Evolutionary conservation across 2,797 vertebrate genomes (phyloP), one percentile per base, ranked within the genome.

Genomic region (Merluccius polli): DNA sequence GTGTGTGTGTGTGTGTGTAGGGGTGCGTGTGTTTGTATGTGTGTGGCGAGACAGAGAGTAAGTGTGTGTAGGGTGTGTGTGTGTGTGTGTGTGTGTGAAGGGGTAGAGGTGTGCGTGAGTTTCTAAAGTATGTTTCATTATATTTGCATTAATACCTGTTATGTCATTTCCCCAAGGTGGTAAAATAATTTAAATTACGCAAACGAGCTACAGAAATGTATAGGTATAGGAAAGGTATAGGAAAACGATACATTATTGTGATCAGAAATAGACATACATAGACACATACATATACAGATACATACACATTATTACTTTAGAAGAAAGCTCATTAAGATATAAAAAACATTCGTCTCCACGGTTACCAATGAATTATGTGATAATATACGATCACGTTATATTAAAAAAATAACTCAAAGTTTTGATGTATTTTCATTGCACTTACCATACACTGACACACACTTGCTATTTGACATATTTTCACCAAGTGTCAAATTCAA

Each of bases 1-100:
- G 76, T 67, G 72, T 69, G 73, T 78, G 72, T n/a, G 30, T 83
- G 77, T 67, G 74, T 9, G 67, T 68, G 27, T 24, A 3, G 1
- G 29, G 0, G 24, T 30, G 67, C 31, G 8, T 31, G 24, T 69
- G 12, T 29, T 27, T 69, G 29, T 69, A 29, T 29, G 29, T 31
- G 8, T 30, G 27, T 69, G 41, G 41, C 8, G 63, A 4, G 63
- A 4, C 1, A 4, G 63, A 4, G n/a, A 4, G 63, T 73, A n/a
- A 18, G 72, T 73, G 72, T 59, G 41, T 73, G 71, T 31, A 33
- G 29, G 41, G 41, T 73, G 75, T 76, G 74, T 8, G 44, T 38
- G 36, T 38, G 36, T n/a, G n/a, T n/a, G n/a, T n/a, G n/a, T n/a
- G n/a, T n/a, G n/a, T n/a, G n/a, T n/a, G n/a, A n/a, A n/a, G 4